Percentiles rank a stretch among this genome's conserved stretches.
phyloP scores from a whole-genome alignment of 2,797 vertebrate species.

The Gambelia wislizenii region DNA sequence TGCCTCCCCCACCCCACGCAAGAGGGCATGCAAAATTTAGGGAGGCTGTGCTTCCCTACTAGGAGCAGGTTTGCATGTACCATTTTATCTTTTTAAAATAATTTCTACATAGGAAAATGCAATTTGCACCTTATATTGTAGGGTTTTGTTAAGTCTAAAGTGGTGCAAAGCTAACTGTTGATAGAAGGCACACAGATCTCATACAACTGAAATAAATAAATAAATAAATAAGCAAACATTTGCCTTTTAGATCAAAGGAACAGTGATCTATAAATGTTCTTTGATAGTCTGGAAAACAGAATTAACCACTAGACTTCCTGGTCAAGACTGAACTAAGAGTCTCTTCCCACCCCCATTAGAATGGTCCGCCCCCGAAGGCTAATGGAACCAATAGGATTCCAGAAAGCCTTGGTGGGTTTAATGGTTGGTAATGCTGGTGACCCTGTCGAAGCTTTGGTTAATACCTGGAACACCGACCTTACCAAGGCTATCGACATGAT shows the following conservation, averaged over 20 bases:
- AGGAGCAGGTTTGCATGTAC: not conserved
- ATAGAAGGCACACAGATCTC: not conserved
- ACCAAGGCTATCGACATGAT: too few relatives aligned
- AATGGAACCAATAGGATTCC: too few relatives aligned
- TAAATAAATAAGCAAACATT: not conserved
- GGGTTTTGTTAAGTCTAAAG: constrained; percentile 11
- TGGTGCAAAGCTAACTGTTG: constrained; percentile 18
- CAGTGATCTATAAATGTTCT: constrained; percentile 58
- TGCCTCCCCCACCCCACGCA: too few relatives aligned
- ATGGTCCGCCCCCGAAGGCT: too few relatives aligned
- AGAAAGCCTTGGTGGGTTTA: too few relatives aligned
- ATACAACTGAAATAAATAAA: constrained; percentile 36
- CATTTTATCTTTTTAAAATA: not conserved
- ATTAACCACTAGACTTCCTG: constrained; percentile 9
- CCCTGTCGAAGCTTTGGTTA: too few relatives aligned
- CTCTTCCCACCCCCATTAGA: too few relatives aligned
- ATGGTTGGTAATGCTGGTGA: too few relatives aligned
- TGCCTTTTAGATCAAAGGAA: constrained; percentile 56
- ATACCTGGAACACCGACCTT: too few relatives aligned
- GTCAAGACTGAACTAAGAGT: too few relatives aligned
- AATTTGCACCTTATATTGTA: not conserved
- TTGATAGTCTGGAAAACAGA: constrained; percentile 53
- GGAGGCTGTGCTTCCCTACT: not conserved
- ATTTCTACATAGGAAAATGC: not conserved
- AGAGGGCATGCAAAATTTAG: too few relatives aligned